Evolutionary conservation across 2,888 invertebrate genomes (phyloP).

Genomic region (Dynastes grantii): DNA sequence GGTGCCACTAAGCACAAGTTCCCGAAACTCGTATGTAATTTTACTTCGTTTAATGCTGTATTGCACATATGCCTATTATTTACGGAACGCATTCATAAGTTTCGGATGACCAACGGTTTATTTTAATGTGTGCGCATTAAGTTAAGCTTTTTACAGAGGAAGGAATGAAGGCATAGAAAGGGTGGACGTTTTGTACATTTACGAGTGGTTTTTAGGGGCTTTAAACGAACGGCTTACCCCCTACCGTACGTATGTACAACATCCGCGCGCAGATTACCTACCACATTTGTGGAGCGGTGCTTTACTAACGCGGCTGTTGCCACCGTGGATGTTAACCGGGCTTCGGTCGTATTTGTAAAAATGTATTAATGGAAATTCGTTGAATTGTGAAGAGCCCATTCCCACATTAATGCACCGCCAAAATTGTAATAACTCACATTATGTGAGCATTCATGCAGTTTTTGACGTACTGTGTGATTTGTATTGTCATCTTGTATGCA

Average conservation of each 20-base stretch:
- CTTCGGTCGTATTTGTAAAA: slow-evolving; percentile 37
- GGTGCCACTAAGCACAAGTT: not conserved
- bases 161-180: slow-evolving; percentile 52
- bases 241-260: slow-evolving; percentile 47
- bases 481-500: not conserved
- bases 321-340: slow-evolving; percentile 32
- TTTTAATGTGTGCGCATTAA: slow-evolving; percentile 57
- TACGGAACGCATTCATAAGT: slow-evolving; percentile 43
- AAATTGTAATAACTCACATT: slow-evolving; percentile 41
- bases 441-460: slow-evolving; percentile 41
- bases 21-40: slow-evolving; percentile 3
- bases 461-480: slow-evolving; percentile 5
- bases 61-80: slow-evolving; percentile 36
- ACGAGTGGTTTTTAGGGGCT: slow-evolving; percentile 57
- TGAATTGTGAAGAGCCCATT: slow-evolving; percentile 45
- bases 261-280: slow-evolving; percentile 54
- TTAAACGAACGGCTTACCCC: slow-evolving; percentile 50
- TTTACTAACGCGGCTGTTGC: slow-evolving; percentile 46
- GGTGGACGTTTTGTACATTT: slow-evolving; percentile 58
- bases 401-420: slow-evolving; percentile 40
- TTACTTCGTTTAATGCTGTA: slow-evolving; percentile 9
- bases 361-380: slow-evolving; percentile 48
- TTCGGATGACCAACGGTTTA: slow-evolving; percentile 57
- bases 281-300: slow-evolving; percentile 31
- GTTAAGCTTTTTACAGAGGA: slow-evolving; percentile 53